These are phyloP conservation scores for Caracal caracal DNA, from an alignment of 2,113 vertebrate genomes.

Conservation along the genomic window DNA sequence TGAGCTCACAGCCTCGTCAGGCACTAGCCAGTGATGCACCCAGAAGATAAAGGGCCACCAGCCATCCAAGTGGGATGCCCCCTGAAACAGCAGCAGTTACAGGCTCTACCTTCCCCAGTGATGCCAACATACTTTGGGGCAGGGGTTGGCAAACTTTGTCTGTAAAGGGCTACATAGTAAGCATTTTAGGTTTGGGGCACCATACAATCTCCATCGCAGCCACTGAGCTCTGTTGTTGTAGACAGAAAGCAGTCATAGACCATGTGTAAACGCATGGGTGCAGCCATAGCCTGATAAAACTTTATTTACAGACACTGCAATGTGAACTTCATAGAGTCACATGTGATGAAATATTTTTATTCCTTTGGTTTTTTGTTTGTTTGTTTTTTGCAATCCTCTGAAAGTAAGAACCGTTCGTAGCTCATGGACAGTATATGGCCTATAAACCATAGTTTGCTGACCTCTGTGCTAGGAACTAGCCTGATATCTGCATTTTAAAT, in stretches of 20 bases:
- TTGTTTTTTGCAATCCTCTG: neutral
- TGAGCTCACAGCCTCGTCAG: neutral
- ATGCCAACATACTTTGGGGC: neutral
- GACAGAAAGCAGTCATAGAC: neutral
- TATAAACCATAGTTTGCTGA: neutral
- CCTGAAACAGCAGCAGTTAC: neutral
- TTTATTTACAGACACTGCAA: neutral
- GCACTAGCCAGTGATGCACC: neutral
- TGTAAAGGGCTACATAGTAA: neutral
- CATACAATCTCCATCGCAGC: accelerated
- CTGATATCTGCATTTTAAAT: conserved; percentile 70
- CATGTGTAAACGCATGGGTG: accelerated
- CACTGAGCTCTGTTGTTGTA: accelerated
- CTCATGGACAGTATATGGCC: too few species aligned
- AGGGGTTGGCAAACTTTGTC: neutral
- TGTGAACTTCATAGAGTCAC: neutral
- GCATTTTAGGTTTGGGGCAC: neutral
- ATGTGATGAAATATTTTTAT: neutral
- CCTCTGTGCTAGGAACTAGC: neutral
- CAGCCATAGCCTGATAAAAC: neutral
- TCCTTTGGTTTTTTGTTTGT: neutral
- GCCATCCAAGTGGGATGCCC: neutral
- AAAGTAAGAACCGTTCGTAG: neutral
- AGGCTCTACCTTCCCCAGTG: neutral
- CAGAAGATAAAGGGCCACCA: neutral